Base-by-base conservation (phyloP, 2,797 vertebrate species). In the Percopsis omiscomaycus region DNA sequence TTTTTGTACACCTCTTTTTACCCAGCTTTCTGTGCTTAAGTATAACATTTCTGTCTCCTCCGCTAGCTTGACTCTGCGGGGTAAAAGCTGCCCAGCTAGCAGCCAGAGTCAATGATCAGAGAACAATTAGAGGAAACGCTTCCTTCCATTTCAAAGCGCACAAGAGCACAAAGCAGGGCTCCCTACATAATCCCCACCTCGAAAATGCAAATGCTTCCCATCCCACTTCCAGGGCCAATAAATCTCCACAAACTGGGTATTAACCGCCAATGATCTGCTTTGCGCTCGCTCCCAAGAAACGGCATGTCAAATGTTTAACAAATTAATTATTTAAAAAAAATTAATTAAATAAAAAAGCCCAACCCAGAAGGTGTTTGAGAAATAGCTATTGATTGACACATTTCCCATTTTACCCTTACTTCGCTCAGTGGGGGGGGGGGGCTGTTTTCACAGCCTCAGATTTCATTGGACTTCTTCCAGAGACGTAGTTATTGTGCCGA, bases 171-270 rank as follows among this genome's bases (percentile, higher is more conserved):
- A 74, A 75, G 68, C 30, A 51, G 12, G 16, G 29, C 50, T 70
- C 75, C 64, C 16, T 56, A 52, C 28, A 12, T 77, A 78, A 82
- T 78, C 79, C 72, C 37, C 46, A 12, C 53, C 53, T 11, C 53
- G 61, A 67, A 73, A 72, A 81, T 76, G 73, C 63, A 72, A 83
- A 81, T 75, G 57, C 61, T 5, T 67, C 80, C 68, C 29, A 76
- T 78, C 66, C 71, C n/a, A 50, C 61, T 73, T 42, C 52, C 61
- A 69, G 64, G 69, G 51, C 27, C 54, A 51, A 73, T 77, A 76
- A 78, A 84, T 83, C 78, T 84, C 58, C 54, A 64, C 77, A 84
- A 84, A 88, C 66, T 72, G 73, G 69, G 64, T 67, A 79, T 82
- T 77, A 82, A 76, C 54, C 59, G 60, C 61, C 84, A 86, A 79